phyloP scores from a whole-genome alignment of 2,797 vertebrate genomes.

The Salarias fasciatus region DNA sequence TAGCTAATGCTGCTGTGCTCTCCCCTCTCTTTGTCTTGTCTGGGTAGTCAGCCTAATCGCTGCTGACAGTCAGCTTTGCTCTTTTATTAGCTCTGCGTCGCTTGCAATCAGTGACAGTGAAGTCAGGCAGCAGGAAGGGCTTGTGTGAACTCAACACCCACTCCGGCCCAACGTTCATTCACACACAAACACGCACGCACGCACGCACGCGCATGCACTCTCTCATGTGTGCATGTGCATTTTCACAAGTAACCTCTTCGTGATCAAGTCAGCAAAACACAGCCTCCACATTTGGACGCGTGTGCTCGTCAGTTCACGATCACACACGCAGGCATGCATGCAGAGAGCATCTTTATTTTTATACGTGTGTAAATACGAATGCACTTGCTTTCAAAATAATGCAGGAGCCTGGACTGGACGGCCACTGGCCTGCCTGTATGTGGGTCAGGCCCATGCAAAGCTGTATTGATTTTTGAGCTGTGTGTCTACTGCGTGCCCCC shows the following conservation, averaged over 20 bases:
- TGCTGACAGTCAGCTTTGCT: conserved; percentile 95
- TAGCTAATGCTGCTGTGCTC: conserved; percentile 87
- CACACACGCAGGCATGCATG: conserved; percentile 1
- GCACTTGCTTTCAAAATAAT: conserved; percentile 47
- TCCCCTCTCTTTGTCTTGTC: conserved; percentile 90
- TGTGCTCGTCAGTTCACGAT: conserved; percentile 12
- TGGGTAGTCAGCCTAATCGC: conserved; percentile 89
- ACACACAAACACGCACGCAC: conserved; percentile 17
- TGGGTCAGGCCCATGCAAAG: conserved; percentile 84
- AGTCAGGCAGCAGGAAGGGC: conserved; percentile 92
- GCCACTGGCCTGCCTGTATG: conserved; percentile 73
- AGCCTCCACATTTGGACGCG: background rate
- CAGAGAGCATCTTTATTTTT: background rate
- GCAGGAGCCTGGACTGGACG: conserved; percentile 41
- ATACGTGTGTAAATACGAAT: background rate
- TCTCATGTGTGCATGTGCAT: conserved; percentile 13
- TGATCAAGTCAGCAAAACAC: conserved; percentile 2
- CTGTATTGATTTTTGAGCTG: conserved; percentile 83
- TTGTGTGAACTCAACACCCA: conserved; percentile 88
- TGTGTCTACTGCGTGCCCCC: conserved; percentile 68
- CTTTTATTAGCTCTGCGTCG: conserved; percentile 95
- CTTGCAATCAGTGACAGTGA: conserved; percentile 92
- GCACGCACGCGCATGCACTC: conserved; percentile 18
- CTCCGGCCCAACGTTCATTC: conserved; percentile 52
- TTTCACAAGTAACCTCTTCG: conserved; percentile 18